Base-by-base conservation (phyloP, 2,113 vertebrate species). In the Heptranchias perlo region DNA sequence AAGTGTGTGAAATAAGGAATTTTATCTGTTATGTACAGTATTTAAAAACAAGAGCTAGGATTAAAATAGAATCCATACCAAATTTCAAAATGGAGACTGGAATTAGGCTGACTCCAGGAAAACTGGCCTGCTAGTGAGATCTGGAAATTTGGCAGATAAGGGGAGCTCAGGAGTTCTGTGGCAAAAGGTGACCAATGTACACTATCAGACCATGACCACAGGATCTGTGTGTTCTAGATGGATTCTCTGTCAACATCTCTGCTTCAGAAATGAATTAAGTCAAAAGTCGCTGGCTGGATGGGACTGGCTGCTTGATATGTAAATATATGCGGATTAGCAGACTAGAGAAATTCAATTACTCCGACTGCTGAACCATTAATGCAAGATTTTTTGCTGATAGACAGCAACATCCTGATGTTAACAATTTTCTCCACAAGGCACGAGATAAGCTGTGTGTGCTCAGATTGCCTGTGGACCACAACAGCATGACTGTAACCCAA, bases 311-410 rank as follows among this genome's bases (percentile, higher is more conserved):
- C 49, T 25, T 2, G 28, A 89, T 28, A 54, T 89, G 86, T 89
- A 54, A 54, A 89, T 89, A 5, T 89, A 28, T 54, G 49, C 28
- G 31, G 25, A 44, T 28, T 54, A 89, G 31, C 49, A 52, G 47
- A 89, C 49, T 21, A 49, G 49, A 89, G 49, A 89, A 89, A 89
- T 89, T 89, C 25, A 52, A 89, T 52, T 89, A 54, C 73, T 39
- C 73, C 73, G 0, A 78, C 39, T 78, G n/a, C 73, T 16, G n/a
- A 89, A 89, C 47, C 86, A 89, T 52, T 52, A 89, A 89, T 89
- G 86, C 23, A 89, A 89, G 86, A 52, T 89, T 31, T 65, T 54
- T 54, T 91, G 87, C 87, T 31, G 87, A 91, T 58, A 91, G 87
- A 91, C 49, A 58, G 28, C 3, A 58, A 91, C 28, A 91, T 58